A percentile compares a stretch with the other conserved stretches of the same genome.
These are phyloP conservation scores for Rhodeus uyekii DNA, from an alignment of 2,797 vertebrate genomes.

Conservation along the genomic window DNA sequence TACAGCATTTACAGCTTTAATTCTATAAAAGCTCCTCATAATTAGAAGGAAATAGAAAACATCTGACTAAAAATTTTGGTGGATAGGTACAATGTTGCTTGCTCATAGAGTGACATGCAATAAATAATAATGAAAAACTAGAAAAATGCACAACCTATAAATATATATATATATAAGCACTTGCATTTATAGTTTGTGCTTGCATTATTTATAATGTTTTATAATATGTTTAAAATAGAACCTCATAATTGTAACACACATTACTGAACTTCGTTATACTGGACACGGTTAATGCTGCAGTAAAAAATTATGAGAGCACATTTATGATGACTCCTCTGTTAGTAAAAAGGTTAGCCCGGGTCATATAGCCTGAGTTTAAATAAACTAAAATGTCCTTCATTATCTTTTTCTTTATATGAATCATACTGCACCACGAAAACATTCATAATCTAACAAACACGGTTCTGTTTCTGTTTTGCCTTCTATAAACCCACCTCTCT, in stretches of 20 bases:
- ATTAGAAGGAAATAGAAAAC: background rate
- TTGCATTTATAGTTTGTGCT: no score
- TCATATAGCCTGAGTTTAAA: background rate
- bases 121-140: no score
- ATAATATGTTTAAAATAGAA: background rate
- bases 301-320: background rate
- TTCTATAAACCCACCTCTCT: background rate
- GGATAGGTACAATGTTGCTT: no score
- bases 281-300: background rate
- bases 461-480: background rate
- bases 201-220: background rate
- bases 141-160: no score
- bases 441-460: slow-evolving; percentile 11
- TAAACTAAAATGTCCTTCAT: slow-evolving; percentile 1
- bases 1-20: background rate
- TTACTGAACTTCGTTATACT: background rate
- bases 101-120: no score
- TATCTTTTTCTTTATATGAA: slow-evolving; percentile 8
- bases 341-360: background rate
- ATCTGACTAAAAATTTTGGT: background rate
- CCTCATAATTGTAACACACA: background rate
- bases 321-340: background rate
- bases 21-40: background rate
- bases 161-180: no score
- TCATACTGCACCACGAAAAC: background rate